Percentiles rank a stretch among this genome's conserved stretches.
phyloP scores from a whole-genome alignment of 1,140 invertebrate species.

The Lepidotrigona ventralis region DNA sequence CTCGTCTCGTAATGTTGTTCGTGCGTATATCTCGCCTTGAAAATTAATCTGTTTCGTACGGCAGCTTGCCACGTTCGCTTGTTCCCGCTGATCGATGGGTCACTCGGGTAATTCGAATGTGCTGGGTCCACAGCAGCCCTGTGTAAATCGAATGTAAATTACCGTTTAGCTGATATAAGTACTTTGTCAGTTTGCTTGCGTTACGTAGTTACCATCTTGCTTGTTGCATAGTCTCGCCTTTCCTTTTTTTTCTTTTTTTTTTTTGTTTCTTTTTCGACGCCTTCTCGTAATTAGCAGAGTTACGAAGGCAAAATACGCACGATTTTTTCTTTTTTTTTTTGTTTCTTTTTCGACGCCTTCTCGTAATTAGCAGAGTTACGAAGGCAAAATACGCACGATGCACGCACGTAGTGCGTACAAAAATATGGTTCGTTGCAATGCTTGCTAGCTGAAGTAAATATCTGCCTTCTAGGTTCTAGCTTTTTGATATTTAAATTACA shows the following conservation, averaged over 20 bases:
- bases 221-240: background rate
- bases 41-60: constrained; percentile 20
- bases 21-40: background rate
- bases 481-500: no score
- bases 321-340: no score
- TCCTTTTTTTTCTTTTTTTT: background rate
- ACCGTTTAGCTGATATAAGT: background rate
- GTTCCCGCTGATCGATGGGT: constrained; percentile 4
- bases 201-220: background rate
- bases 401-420: no score
- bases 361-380: background rate
- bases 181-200: background rate
- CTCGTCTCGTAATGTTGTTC: background rate
- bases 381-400: no score
- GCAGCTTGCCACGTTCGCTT: background rate
- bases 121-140: background rate
- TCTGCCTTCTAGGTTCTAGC: no score
- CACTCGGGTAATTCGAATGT: background rate
- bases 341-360: background rate
- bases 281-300: background rate
- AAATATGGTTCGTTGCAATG: no score
- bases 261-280: no score
- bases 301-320: no score
- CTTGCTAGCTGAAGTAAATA: no score
- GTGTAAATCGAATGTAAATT: constrained; percentile 9